A percentile compares a stretch with the other conserved stretches of the same genome.
Conservation (phyloP, 2,113 vertebrate species). For the Synodontis membranacea region DNA sequence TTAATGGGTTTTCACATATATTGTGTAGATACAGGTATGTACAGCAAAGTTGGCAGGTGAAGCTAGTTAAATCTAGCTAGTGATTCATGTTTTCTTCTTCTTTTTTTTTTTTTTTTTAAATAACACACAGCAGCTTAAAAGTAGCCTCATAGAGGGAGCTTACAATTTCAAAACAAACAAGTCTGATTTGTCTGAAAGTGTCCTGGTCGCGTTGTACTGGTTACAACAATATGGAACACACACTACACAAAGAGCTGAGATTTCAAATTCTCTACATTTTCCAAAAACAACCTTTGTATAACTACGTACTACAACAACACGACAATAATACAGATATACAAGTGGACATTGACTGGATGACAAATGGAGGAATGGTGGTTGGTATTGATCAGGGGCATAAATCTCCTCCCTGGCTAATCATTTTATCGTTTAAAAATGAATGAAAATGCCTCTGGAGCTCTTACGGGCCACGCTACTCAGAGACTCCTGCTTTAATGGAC, state of each 20-base stretch:
- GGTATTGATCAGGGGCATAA: conserved; percentile 24
- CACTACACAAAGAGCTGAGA: conserved; percentile 34
- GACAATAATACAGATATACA: conserved; percentile 50
- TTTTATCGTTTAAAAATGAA: conserved; percentile 20
- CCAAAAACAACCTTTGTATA: conserved; percentile 36
- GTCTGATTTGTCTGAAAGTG: conserved; percentile 57
- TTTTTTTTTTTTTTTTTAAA: conserved; percentile 53
- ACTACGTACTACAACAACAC: conserved; percentile 42
- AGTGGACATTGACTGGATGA: conserved; percentile 46
- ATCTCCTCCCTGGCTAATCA: conserved; percentile 40
- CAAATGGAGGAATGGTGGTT: conserved; percentile 43
- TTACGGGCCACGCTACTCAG: background rate
- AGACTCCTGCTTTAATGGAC: background rate
- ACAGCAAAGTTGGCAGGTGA: conserved; percentile 62
- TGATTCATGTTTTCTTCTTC: conserved; percentile 52
- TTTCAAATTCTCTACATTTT: conserved; percentile 44
- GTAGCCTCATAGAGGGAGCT: conserved; percentile 72
- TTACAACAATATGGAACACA: conserved; percentile 48
- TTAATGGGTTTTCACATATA: conserved; percentile 71
- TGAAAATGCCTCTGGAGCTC: conserved; percentile 35
- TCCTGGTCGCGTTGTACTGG: conserved; percentile 53
- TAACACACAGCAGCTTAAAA: conserved; percentile 66
- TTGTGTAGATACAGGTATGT: conserved; percentile 72
- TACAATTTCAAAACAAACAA: conserved; percentile 62
- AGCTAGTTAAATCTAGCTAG: conserved; percentile 74